Evolutionary conservation across 2,797 vertebrate species (phyloP).

Genomic region (Antrozous pallidus): DNA sequence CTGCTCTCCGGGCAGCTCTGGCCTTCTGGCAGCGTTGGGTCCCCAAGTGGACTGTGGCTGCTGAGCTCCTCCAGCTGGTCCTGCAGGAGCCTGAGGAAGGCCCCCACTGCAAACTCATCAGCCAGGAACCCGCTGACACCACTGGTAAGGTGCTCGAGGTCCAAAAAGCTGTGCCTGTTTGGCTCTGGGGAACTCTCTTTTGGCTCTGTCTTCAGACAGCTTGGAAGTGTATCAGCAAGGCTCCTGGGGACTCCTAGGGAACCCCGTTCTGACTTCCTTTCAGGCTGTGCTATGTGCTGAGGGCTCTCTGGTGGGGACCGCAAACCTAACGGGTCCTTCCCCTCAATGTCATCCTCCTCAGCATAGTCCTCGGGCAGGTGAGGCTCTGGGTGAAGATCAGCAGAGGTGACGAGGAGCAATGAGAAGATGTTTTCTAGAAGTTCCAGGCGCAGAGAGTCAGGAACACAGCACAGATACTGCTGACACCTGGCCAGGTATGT

Average conservation of each 20-base stretch:
- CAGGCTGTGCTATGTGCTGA: constrained; percentile 55
- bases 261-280: constrained; percentile 65
- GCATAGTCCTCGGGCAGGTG: constrained; percentile 76
- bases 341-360: constrained; percentile 74
- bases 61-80: constrained; percentile 89
- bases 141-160: constrained; percentile 87
- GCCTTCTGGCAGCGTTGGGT: constrained; percentile 83
- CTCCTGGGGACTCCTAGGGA: not conserved
- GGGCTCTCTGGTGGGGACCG: constrained; percentile 75
- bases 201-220: constrained; percentile 5
- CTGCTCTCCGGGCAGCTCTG: constrained; percentile 86
- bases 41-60: constrained; percentile 72
- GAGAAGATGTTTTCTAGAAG: constrained; percentile 98
- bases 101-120: constrained; percentile 87
- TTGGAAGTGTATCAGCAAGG: not conserved
- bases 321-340: constrained; percentile 17
- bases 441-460: constrained; percentile 91
- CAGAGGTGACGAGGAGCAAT: constrained; percentile 91
- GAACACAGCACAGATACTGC: constrained; percentile 89
- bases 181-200: constrained; percentile 49
- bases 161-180: constrained; percentile 76
- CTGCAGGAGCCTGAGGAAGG: constrained; percentile 91
- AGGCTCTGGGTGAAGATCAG: constrained; percentile 85
- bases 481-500: constrained; percentile 91
- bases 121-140: constrained; percentile 89